Conservation (phyloP, 64 coral and sea anemone genomes). For the Catalaphyllia jardinei region DNA sequence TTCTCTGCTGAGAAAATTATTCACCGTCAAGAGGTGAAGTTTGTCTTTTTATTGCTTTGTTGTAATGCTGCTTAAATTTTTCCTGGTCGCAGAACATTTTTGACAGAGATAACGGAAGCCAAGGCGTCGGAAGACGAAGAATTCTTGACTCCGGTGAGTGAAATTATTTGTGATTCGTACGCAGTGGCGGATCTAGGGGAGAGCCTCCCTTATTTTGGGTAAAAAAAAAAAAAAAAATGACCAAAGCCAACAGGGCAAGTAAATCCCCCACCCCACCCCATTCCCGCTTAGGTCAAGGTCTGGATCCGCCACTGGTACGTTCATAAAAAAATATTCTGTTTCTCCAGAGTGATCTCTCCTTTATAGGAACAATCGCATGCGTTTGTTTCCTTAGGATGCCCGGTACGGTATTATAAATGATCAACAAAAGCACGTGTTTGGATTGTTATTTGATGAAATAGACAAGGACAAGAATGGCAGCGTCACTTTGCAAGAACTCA, state of each 20-base stretch:
- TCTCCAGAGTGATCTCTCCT: too few species aligned
- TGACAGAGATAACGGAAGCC: constrained; percentile 34
- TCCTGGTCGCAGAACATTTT: constrained; percentile 38
- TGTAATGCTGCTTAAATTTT: not conserved
- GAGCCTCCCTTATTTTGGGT: too few species aligned
- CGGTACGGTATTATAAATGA: constrained; percentile 89
- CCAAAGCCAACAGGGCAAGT: too few species aligned
- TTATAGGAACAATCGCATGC: not conserved
- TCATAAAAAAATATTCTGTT: too few species aligned
- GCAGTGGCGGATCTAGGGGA: too few species aligned
- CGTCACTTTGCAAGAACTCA: constrained; percentile 93
- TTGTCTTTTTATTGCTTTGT: not conserved
- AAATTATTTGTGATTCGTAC: not conserved
- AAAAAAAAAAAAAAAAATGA: too few species aligned
- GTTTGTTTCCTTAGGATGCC: constrained; percentile 45
- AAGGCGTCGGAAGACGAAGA: constrained; percentile 10
- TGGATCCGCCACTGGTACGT: too few species aligned
- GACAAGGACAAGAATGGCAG: constrained; percentile 98
- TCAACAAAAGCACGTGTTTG: constrained; percentile 80
- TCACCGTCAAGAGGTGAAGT: too few species aligned
- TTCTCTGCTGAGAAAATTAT: too few species aligned
- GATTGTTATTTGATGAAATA: constrained; percentile 84
- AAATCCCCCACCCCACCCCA: too few species aligned
- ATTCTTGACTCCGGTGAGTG: constrained; percentile 37
- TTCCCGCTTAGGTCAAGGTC: too few species aligned